phyloP scores from a whole-genome alignment of 2,797 vertebrate species.

The Protosalanx chinensis region DNA sequence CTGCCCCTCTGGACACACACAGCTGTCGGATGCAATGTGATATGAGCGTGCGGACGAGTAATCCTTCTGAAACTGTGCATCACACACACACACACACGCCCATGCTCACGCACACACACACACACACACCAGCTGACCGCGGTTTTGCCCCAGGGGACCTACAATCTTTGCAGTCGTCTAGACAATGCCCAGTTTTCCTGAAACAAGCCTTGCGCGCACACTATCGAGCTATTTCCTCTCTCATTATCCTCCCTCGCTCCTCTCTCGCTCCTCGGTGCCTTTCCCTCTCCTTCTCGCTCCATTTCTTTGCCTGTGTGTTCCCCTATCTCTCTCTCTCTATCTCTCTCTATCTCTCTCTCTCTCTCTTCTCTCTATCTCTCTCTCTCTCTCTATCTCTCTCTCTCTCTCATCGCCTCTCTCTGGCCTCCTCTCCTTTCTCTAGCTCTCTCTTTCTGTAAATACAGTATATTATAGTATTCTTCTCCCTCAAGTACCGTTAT shows the following conservation, averaged over 20 bases:
- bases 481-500: slow-evolving; percentile 1
- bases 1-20: slow-evolving; percentile 25
- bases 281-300: not conserved
- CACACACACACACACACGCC: slow-evolving; percentile 24
- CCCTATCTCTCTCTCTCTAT: no score
- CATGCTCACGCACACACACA: slow-evolving; percentile 14
- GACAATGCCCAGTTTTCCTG: not conserved
- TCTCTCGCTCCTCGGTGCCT: not conserved
- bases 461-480: slow-evolving; percentile 16
- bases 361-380: no score
- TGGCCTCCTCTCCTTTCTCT: not conserved
- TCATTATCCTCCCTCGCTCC: no score
- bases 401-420: not conserved
- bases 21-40: slow-evolving; percentile 38
- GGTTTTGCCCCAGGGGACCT: slow-evolving; percentile 12
- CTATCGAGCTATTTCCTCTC: no score
- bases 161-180: slow-evolving; percentile 3
- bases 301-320: no score
- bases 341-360: not conserved
- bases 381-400: not conserved
- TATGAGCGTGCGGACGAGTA: not conserved
- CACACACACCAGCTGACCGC: slow-evolving; percentile 29
- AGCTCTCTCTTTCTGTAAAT: not conserved
- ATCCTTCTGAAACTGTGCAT: slow-evolving; percentile 18
- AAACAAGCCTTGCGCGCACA: not conserved